phyloP scores from a whole-genome alignment of 1,140 invertebrate species.

The Artemia franciscana region DNA sequence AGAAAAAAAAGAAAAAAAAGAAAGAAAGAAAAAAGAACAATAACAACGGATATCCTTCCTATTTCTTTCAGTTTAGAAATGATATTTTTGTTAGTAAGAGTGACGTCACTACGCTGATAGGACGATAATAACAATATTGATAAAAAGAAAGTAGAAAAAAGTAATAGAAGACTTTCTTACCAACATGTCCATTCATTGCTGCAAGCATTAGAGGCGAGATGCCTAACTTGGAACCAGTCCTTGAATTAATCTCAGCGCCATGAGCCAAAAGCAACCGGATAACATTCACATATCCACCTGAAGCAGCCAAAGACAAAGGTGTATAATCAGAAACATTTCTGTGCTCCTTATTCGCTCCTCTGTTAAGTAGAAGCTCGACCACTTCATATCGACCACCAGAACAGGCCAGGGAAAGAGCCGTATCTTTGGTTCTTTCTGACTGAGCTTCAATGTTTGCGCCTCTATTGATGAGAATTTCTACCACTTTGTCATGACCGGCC shows the following conservation, averaged over 20 bases:
- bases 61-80: no score
- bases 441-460: slow-evolving; percentile 91
- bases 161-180: slow-evolving; percentile 15
- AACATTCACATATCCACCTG: slow-evolving; percentile 95
- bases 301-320: slow-evolving; percentile 85
- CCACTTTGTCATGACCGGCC: slow-evolving; percentile 81
- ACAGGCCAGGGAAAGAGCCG: slow-evolving; percentile 86
- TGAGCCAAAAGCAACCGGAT: slow-evolving; percentile 69
- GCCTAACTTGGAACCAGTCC: slow-evolving; percentile 85
- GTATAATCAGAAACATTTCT: slow-evolving; percentile 98
- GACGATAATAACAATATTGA: no score
- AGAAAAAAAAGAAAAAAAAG: no score
- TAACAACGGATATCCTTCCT: no score
- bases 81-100: no score
- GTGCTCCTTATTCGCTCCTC: slow-evolving; percentile 92
- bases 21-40: no score
- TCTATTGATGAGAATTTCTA: slow-evolving; percentile 76
- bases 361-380: slow-evolving; percentile 68
- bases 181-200: slow-evolving; percentile 97
- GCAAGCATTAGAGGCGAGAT: slow-evolving; percentile 98
- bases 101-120: no score
- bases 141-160: not conserved
- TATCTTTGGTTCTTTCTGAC: slow-evolving; percentile 95
- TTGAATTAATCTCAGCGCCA: slow-evolving; percentile 94
- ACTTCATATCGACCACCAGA: slow-evolving; percentile 84